Conservation (phyloP, 92 coral and sea anemone genomes). For the Metridium senile region DNA sequence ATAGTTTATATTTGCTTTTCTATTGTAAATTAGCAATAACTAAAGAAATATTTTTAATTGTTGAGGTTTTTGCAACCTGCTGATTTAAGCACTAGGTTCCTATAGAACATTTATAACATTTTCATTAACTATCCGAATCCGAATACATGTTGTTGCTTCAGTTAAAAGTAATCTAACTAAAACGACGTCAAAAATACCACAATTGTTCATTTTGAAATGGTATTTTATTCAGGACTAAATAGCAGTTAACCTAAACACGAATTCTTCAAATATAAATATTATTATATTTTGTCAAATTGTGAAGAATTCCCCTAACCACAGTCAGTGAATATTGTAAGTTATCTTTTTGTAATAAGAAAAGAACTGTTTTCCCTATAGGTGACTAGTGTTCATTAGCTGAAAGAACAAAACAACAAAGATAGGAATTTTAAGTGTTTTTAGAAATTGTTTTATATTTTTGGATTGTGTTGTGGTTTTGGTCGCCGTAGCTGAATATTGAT, state of each 20-base stretch:
- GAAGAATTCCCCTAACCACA: not conserved
- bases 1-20: not conserved
- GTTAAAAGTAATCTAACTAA: too few species aligned
- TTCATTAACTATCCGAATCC: not conserved
- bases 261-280: too few species aligned
- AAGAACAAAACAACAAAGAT: not conserved
- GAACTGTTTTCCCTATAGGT: not conserved
- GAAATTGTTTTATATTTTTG: not conserved
- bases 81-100: not conserved
- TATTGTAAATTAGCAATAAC: not conserved
- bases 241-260: not conserved
- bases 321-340: too few species aligned
- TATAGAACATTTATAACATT: not conserved
- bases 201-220: not conserved
- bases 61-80: slow-evolving; percentile 3
- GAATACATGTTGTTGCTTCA: too few species aligned
- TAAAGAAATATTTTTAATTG: not conserved
- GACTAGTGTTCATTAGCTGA: not conserved
- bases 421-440: not conserved
- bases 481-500: slow-evolving; percentile 4
- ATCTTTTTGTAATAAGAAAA: not conserved
- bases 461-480: not conserved
- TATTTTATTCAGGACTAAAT: too few species aligned
- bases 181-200: too few species aligned
- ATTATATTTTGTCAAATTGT: not conserved